These are phyloP conservation scores for Zaprionus davidi DNA, from an alignment of 1,140 invertebrate species.

Conservation along the genomic window DNA sequence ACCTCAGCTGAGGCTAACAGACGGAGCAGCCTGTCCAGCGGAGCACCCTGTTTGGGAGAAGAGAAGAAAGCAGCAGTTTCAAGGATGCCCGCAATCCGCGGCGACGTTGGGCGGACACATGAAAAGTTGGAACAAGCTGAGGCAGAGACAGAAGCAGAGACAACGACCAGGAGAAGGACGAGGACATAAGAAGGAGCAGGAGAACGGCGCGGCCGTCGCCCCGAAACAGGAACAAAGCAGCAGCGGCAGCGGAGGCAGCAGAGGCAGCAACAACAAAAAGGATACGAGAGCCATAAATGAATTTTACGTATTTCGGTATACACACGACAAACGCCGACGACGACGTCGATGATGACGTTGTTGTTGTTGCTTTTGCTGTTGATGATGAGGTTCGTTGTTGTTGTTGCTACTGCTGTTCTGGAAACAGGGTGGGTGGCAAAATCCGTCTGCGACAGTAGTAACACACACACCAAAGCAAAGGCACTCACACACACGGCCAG, in stretches of 20 bases:
- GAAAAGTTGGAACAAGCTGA: constrained; percentile 36
- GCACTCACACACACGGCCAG: constrained; percentile 21
- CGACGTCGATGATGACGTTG: constrained; percentile 39
- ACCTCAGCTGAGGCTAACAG: background rate
- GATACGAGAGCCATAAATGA: constrained; percentile 71
- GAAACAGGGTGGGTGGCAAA: constrained; percentile 72
- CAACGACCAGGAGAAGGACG: constrained; percentile 25
- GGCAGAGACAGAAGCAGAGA: background rate
- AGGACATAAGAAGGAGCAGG: constrained; percentile 32
- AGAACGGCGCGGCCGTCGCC: constrained; percentile 62
- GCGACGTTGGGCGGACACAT: constrained; percentile 45
- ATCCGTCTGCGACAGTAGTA: constrained; percentile 75
- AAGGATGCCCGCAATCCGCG: constrained; percentile 39
- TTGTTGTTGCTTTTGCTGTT: constrained; percentile 46
- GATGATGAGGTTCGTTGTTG: constrained; percentile 32
- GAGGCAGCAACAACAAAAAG: constrained; percentile 68
- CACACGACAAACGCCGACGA: constrained; percentile 75
- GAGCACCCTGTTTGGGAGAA: constrained; percentile 38
- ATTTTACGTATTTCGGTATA: constrained; percentile 81
- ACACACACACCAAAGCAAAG: constrained; percentile 50
- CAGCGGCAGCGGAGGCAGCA: constrained; percentile 33
- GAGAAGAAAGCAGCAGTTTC: constrained; percentile 9
- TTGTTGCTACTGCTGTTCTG: constrained; percentile 23
- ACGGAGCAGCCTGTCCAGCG: constrained; percentile 24
- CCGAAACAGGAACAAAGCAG: constrained; percentile 72